phyloP scores from a whole-genome alignment of 53 echinoderm and acorn worm genomes.

The Pentamera pediparva region DNA sequence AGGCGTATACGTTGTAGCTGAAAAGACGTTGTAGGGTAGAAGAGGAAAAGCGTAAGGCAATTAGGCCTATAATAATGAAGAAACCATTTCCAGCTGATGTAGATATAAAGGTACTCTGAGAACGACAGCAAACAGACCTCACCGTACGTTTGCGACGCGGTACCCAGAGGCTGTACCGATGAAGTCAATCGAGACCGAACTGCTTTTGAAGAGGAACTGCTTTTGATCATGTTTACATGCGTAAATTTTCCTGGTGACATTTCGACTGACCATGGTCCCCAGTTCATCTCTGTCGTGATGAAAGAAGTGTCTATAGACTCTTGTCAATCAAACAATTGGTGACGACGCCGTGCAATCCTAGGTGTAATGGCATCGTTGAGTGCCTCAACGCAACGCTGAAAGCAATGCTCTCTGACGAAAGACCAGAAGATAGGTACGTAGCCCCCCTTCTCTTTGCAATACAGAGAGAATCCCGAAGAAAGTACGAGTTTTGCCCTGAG shows the following conservation, averaged over 20 bases:
- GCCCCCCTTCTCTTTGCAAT: not conserved
- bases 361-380: conserved; percentile 42
- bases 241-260: conserved; percentile 49
- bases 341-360: conserved; percentile 31
- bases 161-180: conserved; percentile 47
- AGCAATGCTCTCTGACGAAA: not conserved
- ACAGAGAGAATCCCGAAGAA: not conserved
- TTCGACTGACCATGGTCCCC: conserved; percentile 32
- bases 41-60: not conserved
- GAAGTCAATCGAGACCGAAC: conserved; percentile 34
- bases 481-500: conserved; percentile 22
- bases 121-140: not conserved
- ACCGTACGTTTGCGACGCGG: conserved; percentile 39
- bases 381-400: not conserved
- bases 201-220: conserved; percentile 26
- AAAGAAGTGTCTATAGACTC: conserved; percentile 21
- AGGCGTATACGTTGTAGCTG: too few relatives aligned
- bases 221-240: conserved; percentile 41
- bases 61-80: not conserved
- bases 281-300: conserved; percentile 29
- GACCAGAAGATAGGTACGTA: not conserved
- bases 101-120: not conserved
- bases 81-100: not conserved
- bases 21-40: conserved; percentile 9
- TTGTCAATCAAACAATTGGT: conserved; percentile 12